A percentile compares a stretch with the other conserved stretches of the same genome.
Conservation (phyloP, 53 echinoderm and acorn worm species). For the Holothuria scabra region DNA sequence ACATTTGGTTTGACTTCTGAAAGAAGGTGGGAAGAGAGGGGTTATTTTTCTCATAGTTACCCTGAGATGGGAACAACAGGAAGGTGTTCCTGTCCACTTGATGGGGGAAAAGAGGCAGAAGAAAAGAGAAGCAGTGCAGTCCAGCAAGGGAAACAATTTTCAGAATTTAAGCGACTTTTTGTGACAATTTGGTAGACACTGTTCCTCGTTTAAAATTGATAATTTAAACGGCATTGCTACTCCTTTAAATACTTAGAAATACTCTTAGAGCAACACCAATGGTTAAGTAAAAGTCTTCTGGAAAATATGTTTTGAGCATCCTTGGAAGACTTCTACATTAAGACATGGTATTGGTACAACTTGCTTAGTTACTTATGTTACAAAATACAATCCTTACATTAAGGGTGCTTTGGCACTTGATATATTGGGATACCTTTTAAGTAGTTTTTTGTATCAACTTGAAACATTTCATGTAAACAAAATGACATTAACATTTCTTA, state of each 20-base stretch:
- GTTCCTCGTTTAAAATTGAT: too few species aligned
- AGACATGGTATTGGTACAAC: conserved; percentile 13
- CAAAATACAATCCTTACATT: neutral
- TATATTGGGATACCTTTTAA: too few species aligned
- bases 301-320: too few species aligned
- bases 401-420: neutral
- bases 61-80: neutral
- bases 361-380: too few species aligned
- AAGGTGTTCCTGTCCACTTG: neutral
- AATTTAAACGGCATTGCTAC: too few species aligned
- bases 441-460: too few species aligned
- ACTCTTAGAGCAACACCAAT: neutral
- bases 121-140: conserved; percentile 10
- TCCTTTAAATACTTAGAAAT: neutral
- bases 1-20: conserved; percentile 26
- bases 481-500: too few species aligned
- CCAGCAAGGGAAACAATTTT: conserved; percentile 24
- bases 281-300: too few species aligned
- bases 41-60: neutral
- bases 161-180: conserved; percentile 1
- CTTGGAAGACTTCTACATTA: conserved; percentile 39
- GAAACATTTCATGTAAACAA: too few species aligned
- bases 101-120: conserved; percentile 1
- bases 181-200: too few species aligned
- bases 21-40: conserved; percentile 43